Conservation (phyloP, 2,888 invertebrate species). For the Chrysotoxum bicinctum region DNA sequence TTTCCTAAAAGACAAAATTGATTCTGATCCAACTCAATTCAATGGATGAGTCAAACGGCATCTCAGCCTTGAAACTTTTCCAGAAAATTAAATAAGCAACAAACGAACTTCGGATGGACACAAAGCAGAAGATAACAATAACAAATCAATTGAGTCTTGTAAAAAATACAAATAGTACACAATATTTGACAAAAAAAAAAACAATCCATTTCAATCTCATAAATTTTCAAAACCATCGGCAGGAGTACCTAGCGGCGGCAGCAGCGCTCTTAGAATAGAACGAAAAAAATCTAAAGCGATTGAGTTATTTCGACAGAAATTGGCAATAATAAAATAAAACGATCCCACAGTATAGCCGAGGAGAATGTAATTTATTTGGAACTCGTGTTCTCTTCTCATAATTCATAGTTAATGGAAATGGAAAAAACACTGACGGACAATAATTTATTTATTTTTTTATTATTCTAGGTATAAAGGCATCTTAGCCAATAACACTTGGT, state of each 20-base stretch:
- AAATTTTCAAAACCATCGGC: not conserved
- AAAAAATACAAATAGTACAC: not conserved
- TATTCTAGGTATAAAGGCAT: constrained; percentile 6
- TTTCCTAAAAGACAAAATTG: not conserved
- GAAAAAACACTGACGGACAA: constrained; percentile 14
- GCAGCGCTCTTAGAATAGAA: not conserved
- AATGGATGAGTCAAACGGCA: not conserved
- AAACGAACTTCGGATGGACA: not conserved
- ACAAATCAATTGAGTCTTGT: constrained; percentile 9
- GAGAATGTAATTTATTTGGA: constrained; percentile 9
- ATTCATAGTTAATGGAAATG: constrained; percentile 26
- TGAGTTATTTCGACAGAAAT: constrained; percentile 45
- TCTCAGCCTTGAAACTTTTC: constrained; percentile 1
- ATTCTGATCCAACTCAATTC: not conserved
- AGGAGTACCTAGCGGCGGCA: not conserved
- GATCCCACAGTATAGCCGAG: not conserved
- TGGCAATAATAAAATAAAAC: constrained; percentile 10
- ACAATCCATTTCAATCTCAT: constrained; percentile 13
- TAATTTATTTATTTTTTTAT: not conserved
- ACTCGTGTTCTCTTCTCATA: constrained; percentile 21
- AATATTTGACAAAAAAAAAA: constrained; percentile 1
- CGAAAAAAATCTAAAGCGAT: not conserved
- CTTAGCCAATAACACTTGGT: not conserved
- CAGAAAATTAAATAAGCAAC: not conserved
- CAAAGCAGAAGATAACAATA: not conserved